Conservation (phyloP, 1,140 invertebrate genomes). For the Hylyphantes graminicola region DNA sequence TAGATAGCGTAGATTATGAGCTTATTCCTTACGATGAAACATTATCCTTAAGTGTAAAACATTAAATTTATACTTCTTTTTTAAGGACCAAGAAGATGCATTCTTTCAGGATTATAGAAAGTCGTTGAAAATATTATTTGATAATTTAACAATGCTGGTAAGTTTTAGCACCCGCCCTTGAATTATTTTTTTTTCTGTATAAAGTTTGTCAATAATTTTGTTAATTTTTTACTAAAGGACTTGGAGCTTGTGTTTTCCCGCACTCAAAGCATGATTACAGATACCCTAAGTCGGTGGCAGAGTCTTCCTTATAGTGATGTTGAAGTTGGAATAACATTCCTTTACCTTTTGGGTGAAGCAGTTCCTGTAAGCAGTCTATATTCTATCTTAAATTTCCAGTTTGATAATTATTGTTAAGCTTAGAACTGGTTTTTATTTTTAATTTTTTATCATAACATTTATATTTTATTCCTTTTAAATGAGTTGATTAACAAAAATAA, state of each 20-base stretch:
- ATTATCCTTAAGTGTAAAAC: background rate
- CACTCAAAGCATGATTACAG: conserved; percentile 69
- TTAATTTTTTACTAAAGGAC: conserved; percentile 65
- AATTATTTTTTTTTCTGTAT: background rate
- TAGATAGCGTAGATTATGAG: no score
- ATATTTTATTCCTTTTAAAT: no score
- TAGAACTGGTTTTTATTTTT: no score
- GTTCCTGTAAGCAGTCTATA: conserved; percentile 42
- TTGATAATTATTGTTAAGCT: no score
- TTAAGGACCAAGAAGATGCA: conserved; percentile 73
- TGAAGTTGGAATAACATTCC: conserved; percentile 71
- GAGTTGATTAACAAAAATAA: no score
- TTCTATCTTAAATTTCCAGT: no score
- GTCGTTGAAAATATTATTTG: conserved; percentile 72
- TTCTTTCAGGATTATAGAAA: conserved; percentile 73
- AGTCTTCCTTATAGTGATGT: conserved; percentile 70
- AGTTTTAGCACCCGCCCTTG: background rate
- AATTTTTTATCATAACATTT: no score
- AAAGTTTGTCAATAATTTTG: background rate
- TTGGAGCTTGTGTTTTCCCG: conserved; percentile 69
- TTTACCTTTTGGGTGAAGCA: conserved; percentile 72
- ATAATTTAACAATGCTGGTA: conserved; percentile 68
- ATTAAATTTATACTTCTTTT: background rate
- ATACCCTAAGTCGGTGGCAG: conserved; percentile 70
- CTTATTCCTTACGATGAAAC: background rate